These are phyloP conservation scores for Eleginops maclovinus DNA, from an alignment of 2,113 vertebrate genomes.

Conservation along the genomic window DNA sequence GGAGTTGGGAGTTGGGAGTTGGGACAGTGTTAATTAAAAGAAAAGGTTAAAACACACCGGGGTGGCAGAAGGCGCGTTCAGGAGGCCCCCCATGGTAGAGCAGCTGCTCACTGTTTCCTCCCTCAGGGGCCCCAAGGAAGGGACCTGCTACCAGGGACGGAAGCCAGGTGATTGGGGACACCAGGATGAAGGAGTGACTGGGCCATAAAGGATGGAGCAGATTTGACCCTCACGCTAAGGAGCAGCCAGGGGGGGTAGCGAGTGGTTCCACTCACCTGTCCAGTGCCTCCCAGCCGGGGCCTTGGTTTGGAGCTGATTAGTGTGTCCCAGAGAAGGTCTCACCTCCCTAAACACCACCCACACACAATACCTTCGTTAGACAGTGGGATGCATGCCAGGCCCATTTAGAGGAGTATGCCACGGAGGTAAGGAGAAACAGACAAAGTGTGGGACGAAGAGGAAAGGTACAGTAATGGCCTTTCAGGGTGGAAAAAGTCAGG, in stretches of 20 bases:
- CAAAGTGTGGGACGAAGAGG: constrained; percentile 44
- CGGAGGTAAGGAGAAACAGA: constrained; percentile 65
- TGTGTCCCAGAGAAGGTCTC: constrained; percentile 76
- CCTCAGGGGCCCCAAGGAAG: constrained; percentile 61
- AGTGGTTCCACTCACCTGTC: constrained; percentile 76
- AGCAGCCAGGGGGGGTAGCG: constrained; percentile 53
- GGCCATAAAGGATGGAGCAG: constrained; percentile 65
- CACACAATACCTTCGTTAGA: constrained; percentile 71
- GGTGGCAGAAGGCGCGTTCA: constrained; percentile 67
- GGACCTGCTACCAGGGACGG: constrained; percentile 52
- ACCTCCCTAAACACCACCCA: constrained; percentile 74
- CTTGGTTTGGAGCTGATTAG: constrained; percentile 79
- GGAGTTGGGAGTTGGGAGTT: constrained; percentile 61
- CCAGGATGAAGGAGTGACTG: constrained; percentile 53
- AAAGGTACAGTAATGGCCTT: constrained; percentile 22
- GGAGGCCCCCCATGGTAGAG: constrained; percentile 73
- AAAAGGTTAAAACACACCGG: constrained; percentile 83
- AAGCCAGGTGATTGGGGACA: constrained; percentile 57
- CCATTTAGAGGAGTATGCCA: constrained; percentile 74
- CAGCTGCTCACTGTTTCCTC: constrained; percentile 76
- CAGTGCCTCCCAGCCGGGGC: constrained; percentile 53
- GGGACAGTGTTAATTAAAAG: constrained; percentile 85
- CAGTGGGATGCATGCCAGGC: constrained; percentile 68
- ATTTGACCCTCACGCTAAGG: constrained; percentile 68
- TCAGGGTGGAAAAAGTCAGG: constrained; percentile 5